Base-by-base conservation (phyloP, 2,888 invertebrate genomes). In the Protula sp. region DNA sequence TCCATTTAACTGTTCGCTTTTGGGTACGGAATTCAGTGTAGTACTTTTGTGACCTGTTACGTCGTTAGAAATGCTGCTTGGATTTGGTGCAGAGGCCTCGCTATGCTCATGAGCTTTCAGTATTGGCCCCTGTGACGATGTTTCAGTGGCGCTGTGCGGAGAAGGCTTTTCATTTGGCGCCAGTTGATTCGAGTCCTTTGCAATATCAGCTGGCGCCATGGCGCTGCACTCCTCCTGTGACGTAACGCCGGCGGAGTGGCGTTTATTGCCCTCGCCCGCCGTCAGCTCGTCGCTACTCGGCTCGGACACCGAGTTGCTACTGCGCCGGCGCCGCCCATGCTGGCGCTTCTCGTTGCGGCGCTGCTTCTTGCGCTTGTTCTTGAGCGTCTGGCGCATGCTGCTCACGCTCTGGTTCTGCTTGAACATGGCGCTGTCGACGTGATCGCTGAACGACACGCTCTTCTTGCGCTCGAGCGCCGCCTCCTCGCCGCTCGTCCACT, bases 371-470 rank as follows among this genome's bases (percentile, higher is more conserved):
- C 76, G 69, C 58, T 76, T 76, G 61, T 72, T 78, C 66, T 77
- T 77, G 61, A 80, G 67, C 0, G 75, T 68, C 4, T 70, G 69
- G 24, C 73, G 74, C 75, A 80, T 75, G 57, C 72, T 72, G 54
- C 66, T 72, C 5, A 77, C 74, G 2, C 76, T 67, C n/a, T 72
- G 68, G 50, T 70, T 72, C 3, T 72, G 60, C 66, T 74, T 75
- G 68, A 70, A 80, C 0, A 72, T 72, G 1, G 77, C 70, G 26
- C 67, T 63, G 62, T 80, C 80, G 1, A 79, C 69, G 31, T 72
- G 72, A 29, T 72, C 74, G 60, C 70, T 76, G 67, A 80, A 80
- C 1, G 76, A 75, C 24, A 80, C 80, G 9, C 9, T 14, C 19
- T 38, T 38, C 38, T 38, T 38, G n/a, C n/a, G n/a, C n/a, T n/a